phyloP scores from a whole-genome alignment of 2,797 vertebrate species.

The Aeoliscus strigatus region DNA sequence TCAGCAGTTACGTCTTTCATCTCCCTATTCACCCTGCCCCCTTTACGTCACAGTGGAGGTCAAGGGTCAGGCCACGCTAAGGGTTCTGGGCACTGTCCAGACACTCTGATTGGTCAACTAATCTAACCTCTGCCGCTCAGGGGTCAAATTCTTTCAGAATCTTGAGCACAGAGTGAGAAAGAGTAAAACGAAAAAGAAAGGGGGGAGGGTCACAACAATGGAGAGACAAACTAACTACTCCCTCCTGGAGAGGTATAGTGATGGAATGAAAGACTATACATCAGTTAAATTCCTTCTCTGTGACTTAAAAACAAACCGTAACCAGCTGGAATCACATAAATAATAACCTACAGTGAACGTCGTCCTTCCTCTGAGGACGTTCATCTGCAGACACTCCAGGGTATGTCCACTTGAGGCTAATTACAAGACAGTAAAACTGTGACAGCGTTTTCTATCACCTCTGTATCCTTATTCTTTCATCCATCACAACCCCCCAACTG shows the following conservation, averaged over 20 bases:
- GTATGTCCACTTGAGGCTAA: constrained; percentile 18
- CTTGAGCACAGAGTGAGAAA: constrained; percentile 74
- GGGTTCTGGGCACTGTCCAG: constrained; percentile 78
- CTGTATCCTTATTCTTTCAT: constrained; percentile 46
- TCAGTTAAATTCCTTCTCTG: constrained; percentile 38
- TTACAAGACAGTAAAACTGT: constrained; percentile 20
- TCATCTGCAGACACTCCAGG: constrained; percentile 10
- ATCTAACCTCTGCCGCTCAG: constrained; percentile 72
- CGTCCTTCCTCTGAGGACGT: constrained; percentile 4
- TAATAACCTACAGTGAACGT: constrained; percentile 10
- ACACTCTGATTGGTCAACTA: constrained; percentile 79
- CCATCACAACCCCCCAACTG: constrained; percentile 56
- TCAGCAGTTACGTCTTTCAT: constrained; percentile 77
- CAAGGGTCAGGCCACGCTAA: constrained; percentile 76
- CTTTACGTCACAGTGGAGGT: constrained; percentile 75
- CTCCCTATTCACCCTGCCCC: constrained; percentile 77
- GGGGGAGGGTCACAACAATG: constrained; percentile 73
- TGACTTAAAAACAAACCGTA: constrained; percentile 30
- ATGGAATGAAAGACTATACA: constrained; percentile 76
- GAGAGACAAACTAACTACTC: constrained; percentile 75
- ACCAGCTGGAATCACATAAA: constrained; percentile 12
- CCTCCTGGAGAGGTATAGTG: constrained; percentile 71
- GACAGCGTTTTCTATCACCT: constrained; percentile 24
- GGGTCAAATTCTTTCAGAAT: constrained; percentile 83
- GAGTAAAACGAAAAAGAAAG: constrained; percentile 56